Evolutionary conservation across 2,888 invertebrate genomes (phyloP).

Genomic region (Lithophane ornitopus): DNA sequence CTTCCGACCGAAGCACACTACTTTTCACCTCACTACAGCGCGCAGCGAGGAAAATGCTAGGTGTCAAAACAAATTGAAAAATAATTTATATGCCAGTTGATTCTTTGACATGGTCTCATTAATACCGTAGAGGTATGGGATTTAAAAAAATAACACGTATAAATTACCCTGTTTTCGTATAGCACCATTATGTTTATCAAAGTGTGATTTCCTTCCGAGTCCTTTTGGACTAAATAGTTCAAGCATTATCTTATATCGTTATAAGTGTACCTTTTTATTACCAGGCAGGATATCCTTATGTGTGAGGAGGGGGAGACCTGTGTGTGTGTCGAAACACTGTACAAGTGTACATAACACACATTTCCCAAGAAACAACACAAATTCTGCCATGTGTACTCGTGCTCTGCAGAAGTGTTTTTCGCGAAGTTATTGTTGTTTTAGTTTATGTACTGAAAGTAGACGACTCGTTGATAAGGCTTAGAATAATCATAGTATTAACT

Average conservation of each 20-base stretch:
- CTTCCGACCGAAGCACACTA: too few relatives aligned
- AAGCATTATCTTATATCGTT: conserved; percentile 8
- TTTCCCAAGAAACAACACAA: conserved; percentile 12
- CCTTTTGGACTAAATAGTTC: not conserved
- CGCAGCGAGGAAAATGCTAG: too few relatives aligned
- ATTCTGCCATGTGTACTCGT: conserved; percentile 4
- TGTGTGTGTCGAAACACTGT: not conserved
- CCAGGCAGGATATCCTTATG: not conserved
- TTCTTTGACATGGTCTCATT: too few relatives aligned
- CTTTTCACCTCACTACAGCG: too few relatives aligned
- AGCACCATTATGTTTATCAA: conserved; percentile 11
- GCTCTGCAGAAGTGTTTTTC: conserved; percentile 5
- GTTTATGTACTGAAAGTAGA: conserved; percentile 25
- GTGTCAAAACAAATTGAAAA: too few relatives aligned
- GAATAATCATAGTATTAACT: conserved; percentile 64
- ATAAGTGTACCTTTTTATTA: not conserved
- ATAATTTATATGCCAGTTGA: too few relatives aligned
- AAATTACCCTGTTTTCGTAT: not conserved
- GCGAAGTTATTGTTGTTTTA: conserved; percentile 25
- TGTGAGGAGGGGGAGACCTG: conserved; percentile 56
- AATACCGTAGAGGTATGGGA: too few relatives aligned
- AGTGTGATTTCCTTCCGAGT: conserved; percentile 1
- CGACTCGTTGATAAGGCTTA: conserved; percentile 58
- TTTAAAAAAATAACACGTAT: too few relatives aligned
- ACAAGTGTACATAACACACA: not conserved